phyloP scores from a whole-genome alignment of 2,888 invertebrate genomes.

The Limnephilus auricula region DNA sequence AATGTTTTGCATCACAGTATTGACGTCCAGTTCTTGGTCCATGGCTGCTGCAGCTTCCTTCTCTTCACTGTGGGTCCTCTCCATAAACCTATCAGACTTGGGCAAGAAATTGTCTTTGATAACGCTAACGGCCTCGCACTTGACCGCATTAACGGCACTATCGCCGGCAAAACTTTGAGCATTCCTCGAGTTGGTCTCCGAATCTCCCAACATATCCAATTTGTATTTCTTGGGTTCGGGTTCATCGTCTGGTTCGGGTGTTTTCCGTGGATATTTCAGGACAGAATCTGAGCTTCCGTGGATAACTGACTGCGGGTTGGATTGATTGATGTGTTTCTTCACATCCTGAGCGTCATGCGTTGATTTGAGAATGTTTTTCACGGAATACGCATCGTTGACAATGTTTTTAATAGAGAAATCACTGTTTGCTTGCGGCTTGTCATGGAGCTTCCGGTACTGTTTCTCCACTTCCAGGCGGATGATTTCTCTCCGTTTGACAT shows the following conservation, averaged over 20 bases:
- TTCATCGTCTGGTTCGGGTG: slow-evolving; percentile 39
- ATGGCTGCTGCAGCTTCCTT: slow-evolving; percentile 35
- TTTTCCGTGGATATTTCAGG: slow-evolving; percentile 40
- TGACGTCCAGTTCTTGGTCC: slow-evolving; percentile 61
- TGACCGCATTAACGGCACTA: slow-evolving; percentile 39
- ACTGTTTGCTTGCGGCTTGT: slow-evolving; percentile 28
- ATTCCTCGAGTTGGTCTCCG: slow-evolving; percentile 39
- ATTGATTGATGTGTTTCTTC: slow-evolving; percentile 4
- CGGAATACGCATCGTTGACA: slow-evolving; percentile 54
- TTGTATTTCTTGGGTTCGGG: slow-evolving; percentile 59
- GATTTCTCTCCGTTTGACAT: slow-evolving; percentile 46
- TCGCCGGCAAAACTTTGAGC: slow-evolving; percentile 22
- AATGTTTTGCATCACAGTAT: slow-evolving; percentile 64
- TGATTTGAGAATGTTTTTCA: slow-evolving; percentile 58
- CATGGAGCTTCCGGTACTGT: slow-evolving; percentile 43
- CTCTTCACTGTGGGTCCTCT: slow-evolving; percentile 43
- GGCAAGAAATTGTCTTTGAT: slow-evolving; percentile 63
- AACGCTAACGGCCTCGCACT: slow-evolving; percentile 61
- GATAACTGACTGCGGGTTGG: slow-evolving; percentile 36
- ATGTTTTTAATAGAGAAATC: slow-evolving; percentile 55
- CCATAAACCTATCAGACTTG: slow-evolving; percentile 63
- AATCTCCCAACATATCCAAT: slow-evolving; percentile 41
- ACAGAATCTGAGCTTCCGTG: slow-evolving; percentile 36
- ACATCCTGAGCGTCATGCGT: slow-evolving; percentile 18
- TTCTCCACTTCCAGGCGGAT: slow-evolving; percentile 56